phyloP scores from a whole-genome alignment of 2,113 vertebrate species.

The Trachemys scripta region DNA sequence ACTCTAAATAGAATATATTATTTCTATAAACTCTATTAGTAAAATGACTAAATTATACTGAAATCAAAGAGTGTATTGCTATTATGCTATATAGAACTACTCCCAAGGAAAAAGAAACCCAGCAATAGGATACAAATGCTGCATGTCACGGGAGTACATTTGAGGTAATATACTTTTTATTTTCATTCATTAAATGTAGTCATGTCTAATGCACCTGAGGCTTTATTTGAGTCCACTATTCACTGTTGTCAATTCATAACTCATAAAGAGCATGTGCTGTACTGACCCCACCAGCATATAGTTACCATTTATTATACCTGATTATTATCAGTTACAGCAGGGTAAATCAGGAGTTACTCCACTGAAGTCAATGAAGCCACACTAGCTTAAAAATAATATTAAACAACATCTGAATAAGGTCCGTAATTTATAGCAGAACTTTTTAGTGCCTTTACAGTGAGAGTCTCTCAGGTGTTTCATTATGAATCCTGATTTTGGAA shows the following conservation, averaged over 20 bases:
- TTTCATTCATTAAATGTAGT: conserved; percentile 54
- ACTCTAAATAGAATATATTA: conserved; percentile 66
- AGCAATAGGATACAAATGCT: neutral
- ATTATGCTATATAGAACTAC: conserved; percentile 7
- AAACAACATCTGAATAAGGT: conserved; percentile 47
- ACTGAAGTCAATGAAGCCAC: conserved; percentile 34
- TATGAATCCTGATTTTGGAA: conserved; percentile 64
- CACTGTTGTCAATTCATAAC: conserved; percentile 48
- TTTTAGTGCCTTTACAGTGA: conserved; percentile 65
- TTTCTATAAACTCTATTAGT: conserved; percentile 68
- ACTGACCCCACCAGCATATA: conserved; percentile 25
- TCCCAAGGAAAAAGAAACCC: neutral
- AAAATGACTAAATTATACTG: conserved; percentile 51
- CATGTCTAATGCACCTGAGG: conserved; percentile 49
- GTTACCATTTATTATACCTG: conserved; percentile 38
- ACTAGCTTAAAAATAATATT: conserved; percentile 40
- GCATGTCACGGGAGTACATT: neutral
- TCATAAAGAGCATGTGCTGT: neutral
- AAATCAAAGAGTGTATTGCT: conserved; percentile 41
- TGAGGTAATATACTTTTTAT: conserved; percentile 14
- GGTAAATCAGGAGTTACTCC: conserved; percentile 42
- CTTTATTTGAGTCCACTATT: conserved; percentile 56
- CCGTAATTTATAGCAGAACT: conserved; percentile 66
- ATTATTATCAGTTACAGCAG: conserved; percentile 40
- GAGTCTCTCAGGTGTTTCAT: conserved; percentile 72